Conservation (phyloP, 1,140 invertebrate genomes). For the Diorhabda sublineata region DNA sequence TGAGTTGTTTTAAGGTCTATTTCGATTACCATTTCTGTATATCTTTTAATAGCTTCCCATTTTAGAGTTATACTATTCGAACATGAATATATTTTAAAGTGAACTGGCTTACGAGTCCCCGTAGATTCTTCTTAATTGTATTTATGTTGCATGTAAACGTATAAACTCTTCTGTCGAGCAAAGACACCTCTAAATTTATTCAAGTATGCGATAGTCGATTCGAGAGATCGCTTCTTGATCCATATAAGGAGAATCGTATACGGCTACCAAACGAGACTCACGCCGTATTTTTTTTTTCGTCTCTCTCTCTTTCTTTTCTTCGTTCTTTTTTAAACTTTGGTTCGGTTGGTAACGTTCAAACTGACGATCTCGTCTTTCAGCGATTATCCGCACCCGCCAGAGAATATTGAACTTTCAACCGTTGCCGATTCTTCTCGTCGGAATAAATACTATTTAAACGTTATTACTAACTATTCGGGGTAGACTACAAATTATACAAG, state of each 20-base stretch:
- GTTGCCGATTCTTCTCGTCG: not conserved
- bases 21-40: too few relatives aligned
- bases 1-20: too few relatives aligned
- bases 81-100: too few relatives aligned
- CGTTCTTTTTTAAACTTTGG: not conserved
- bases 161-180: not conserved
- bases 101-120: too few relatives aligned
- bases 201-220: conserved; percentile 7
- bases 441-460: too few relatives aligned
- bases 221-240: conserved; percentile 7
- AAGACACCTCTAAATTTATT: conserved; percentile 12
- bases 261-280: conserved; percentile 13
- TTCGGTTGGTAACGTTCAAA: conserved; percentile 3
- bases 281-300: conserved; percentile 9
- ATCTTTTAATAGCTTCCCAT: too few relatives aligned
- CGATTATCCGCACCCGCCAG: conserved; percentile 7
- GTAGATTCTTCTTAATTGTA: not conserved
- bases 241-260: conserved; percentile 9
- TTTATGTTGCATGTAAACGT: conserved; percentile 1
- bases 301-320: not conserved
- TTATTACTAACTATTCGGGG: too few relatives aligned
- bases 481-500: too few relatives aligned
- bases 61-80: too few relatives aligned
- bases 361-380: not conserved
- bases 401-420: conserved; percentile 8